Evolutionary conservation across 1,140 invertebrate species (phyloP).

Genomic region (Drosophila mayri): DNA sequence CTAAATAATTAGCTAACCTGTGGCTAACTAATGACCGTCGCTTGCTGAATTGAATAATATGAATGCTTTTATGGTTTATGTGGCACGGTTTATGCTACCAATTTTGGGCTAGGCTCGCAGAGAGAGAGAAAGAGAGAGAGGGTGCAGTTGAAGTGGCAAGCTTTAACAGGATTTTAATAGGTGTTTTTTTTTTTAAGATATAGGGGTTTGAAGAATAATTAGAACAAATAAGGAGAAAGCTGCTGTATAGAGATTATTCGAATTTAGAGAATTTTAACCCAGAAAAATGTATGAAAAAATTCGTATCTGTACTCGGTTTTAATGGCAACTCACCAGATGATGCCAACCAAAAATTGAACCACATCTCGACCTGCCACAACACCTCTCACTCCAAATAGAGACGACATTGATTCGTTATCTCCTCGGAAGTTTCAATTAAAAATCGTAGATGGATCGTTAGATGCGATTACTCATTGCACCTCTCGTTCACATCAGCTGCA

Average conservation of each 20-base stretch:
- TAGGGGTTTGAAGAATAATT: neutral
- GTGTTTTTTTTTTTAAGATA: neutral
- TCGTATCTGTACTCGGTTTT: neutral
- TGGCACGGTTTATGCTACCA: slow-evolving; percentile 6
- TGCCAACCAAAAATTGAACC: neutral
- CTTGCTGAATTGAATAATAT: slow-evolving; percentile 7
- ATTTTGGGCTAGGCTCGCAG: neutral
- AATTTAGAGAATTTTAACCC: neutral
- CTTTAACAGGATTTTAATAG: neutral
- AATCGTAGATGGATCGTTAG: slow-evolving; percentile 11
- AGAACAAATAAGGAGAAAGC: neutral
- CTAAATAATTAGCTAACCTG: slow-evolving; percentile 48
- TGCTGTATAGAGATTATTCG: no score
- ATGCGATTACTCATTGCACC: slow-evolving; percentile 22
- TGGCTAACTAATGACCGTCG: slow-evolving; percentile 23
- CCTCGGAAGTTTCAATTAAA: slow-evolving; percentile 23
- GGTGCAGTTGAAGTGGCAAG: neutral
- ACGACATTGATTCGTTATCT: slow-evolving; percentile 10
- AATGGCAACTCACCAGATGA: neutral
- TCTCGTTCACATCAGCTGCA: slow-evolving; percentile 13
- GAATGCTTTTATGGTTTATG: slow-evolving; percentile 25
- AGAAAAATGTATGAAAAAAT: neutral
- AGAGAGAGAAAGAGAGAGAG: neutral
- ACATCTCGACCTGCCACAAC: neutral
- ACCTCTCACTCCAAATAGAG: slow-evolving; percentile 11